Evolutionary conservation across 1,140 invertebrate genomes (phyloP).

Genomic region (Drosophila biarmipes): DNA sequence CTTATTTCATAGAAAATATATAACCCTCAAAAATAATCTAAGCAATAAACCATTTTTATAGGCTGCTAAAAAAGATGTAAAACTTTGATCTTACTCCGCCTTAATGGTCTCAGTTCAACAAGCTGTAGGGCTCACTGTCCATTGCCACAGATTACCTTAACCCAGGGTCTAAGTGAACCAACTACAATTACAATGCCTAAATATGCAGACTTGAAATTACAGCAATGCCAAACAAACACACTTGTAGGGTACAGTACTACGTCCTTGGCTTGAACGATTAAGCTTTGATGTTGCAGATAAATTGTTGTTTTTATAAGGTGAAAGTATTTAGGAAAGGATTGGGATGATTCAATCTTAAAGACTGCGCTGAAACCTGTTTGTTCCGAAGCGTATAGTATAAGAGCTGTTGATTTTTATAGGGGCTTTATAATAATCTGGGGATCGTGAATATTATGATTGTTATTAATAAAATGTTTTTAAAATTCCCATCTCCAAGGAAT

Average conservation of each 20-base stretch:
- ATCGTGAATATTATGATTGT: no score
- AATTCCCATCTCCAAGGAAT: no score
- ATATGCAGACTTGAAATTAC: constrained; percentile 44
- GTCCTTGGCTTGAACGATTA: neutral
- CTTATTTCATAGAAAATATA: neutral
- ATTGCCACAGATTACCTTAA: constrained; percentile 41
- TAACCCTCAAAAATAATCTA: neutral
- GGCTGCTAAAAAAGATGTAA: neutral
- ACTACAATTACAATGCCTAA: constrained; percentile 23
- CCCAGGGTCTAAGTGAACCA: constrained; percentile 24
- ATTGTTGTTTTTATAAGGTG: no score
- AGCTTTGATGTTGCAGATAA: no score
- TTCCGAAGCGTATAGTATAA: no score
- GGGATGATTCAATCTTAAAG: no score
- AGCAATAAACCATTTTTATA: neutral
- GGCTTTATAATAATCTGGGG: no score
- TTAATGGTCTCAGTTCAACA: constrained; percentile 6
- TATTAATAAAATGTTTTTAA: no score
- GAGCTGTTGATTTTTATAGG: no score
- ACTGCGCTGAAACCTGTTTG: no score
- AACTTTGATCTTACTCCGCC: neutral
- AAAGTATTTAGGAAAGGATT: no score
- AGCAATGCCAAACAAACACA: constrained; percentile 7
- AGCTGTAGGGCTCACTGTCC: constrained; percentile 17
- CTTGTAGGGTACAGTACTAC: constrained; percentile 11